Evolutionary conservation across 2,888 invertebrate genomes (phyloP).

Genomic region (Cartodere bifasciata): DNA sequence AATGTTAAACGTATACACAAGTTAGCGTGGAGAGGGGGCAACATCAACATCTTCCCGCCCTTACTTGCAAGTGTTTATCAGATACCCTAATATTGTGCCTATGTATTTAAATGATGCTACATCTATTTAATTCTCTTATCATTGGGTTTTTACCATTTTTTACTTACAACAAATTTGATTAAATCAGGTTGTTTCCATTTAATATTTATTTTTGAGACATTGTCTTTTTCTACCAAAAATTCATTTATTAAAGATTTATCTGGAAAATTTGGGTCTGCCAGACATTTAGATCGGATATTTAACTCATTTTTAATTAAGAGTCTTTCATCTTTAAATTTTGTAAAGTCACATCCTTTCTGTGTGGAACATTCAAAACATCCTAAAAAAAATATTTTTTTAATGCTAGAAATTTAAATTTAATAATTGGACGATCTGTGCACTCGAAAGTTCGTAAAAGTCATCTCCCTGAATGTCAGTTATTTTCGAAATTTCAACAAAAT

Average conservation of each 20-base stretch:
- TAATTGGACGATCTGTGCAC: background rate
- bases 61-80: no score
- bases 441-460: no score
- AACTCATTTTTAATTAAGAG: slow-evolving; percentile 55
- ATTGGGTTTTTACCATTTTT: background rate
- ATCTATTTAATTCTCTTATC: no score
- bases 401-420: no score
- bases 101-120: no score
- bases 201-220: slow-evolving; percentile 41
- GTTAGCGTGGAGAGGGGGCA: no score
- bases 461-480: no score
- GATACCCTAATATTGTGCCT: no score
- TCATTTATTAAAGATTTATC: slow-evolving; percentile 61
- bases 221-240: slow-evolving; percentile 46
- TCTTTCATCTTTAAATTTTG: slow-evolving; percentile 47
- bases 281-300: slow-evolving; percentile 51
- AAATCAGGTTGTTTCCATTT: slow-evolving; percentile 55
- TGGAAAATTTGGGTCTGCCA: slow-evolving; percentile 52
- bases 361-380: slow-evolving; percentile 56
- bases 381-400: no score
- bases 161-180: slow-evolving; percentile 53
- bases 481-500: no score
- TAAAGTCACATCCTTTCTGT: slow-evolving; percentile 45
- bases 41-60: no score
- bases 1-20: no score